Conservation (phyloP, 53 echinoderm and acorn worm species). For the Echinarachnius parma region DNA sequence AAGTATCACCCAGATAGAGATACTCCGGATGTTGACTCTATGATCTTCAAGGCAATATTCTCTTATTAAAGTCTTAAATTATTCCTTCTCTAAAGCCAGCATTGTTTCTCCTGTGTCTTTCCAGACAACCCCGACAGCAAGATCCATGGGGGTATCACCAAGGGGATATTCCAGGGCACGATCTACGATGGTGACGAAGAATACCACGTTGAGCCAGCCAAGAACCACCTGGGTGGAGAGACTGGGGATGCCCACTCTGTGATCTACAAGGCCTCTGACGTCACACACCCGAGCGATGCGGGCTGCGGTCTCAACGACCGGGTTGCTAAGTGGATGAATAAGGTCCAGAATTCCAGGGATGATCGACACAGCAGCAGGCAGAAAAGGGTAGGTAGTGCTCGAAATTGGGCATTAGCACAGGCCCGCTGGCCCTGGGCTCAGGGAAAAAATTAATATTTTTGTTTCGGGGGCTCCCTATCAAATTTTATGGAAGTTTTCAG, state of each 20-base stretch:
- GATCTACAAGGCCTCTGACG: constrained; percentile 80
- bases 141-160: constrained; percentile 83
- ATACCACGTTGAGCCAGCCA: constrained; percentile 81
- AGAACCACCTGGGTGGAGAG: constrained; percentile 58
- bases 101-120: neutral
- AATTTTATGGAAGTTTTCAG: too few species aligned
- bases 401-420: too few species aligned
- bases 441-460: too few species aligned
- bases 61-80: too few species aligned
- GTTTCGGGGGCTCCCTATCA: too few species aligned
- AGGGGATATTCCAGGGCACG: constrained; percentile 71
- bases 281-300: constrained; percentile 42
- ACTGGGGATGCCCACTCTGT: constrained; percentile 68
- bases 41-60: constrained; percentile 89
- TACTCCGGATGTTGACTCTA: constrained; percentile 61
- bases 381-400: constrained; percentile 35
- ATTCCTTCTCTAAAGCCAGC: too few species aligned
- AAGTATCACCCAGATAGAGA: constrained; percentile 59
- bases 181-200: constrained; percentile 77
- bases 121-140: constrained; percentile 79
- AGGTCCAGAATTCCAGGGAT: constrained; percentile 59
- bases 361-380: constrained; percentile 25
- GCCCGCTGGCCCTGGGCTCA: too few species aligned
- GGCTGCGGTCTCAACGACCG: constrained; percentile 73
- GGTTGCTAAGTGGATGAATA: constrained; percentile 63